These are phyloP conservation scores for Tetheella fluctuosa DNA, from an alignment of 2,888 invertebrate genomes.

Conservation along the genomic window DNA sequence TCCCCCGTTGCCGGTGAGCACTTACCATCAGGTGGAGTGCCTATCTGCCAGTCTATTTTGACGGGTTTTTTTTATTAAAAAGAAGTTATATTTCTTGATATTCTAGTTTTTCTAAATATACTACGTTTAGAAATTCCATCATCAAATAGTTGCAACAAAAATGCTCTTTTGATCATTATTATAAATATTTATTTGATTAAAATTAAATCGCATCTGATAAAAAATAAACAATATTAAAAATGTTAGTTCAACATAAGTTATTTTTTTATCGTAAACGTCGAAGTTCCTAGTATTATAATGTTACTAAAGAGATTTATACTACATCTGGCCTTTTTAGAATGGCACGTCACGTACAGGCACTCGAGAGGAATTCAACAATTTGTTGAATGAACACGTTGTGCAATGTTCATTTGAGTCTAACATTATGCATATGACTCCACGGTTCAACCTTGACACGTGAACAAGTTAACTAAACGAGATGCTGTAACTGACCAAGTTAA, in stretches of 20 bases:
- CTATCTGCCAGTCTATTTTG: too few species aligned
- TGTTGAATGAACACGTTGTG: constrained; percentile 14
- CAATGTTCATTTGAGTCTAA: constrained; percentile 9
- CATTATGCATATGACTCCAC: constrained; percentile 15
- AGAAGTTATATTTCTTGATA: too few species aligned
- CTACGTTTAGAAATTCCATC: too few species aligned
- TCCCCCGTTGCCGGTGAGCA: too few species aligned
- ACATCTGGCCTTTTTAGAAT: background rate
- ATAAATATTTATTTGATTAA: too few species aligned
- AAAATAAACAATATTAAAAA: too few species aligned
- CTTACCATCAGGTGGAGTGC: too few species aligned
- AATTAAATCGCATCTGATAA: too few species aligned
- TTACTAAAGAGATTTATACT: constrained; percentile 1
- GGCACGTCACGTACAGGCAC: constrained; percentile 8
- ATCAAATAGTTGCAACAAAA: too few species aligned
- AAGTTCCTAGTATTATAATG: background rate
- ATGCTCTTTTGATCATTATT: too few species aligned
- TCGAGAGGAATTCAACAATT: constrained; percentile 5
- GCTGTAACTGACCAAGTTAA: constrained; percentile 5
- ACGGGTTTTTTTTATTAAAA: too few species aligned
- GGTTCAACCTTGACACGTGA: background rate
- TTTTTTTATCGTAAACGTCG: background rate
- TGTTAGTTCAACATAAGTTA: background rate
- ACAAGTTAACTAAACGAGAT: background rate
- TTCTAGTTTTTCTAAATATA: too few species aligned